phyloP scores from a whole-genome alignment of 2,888 invertebrate genomes.

The Apotomis capreana region DNA sequence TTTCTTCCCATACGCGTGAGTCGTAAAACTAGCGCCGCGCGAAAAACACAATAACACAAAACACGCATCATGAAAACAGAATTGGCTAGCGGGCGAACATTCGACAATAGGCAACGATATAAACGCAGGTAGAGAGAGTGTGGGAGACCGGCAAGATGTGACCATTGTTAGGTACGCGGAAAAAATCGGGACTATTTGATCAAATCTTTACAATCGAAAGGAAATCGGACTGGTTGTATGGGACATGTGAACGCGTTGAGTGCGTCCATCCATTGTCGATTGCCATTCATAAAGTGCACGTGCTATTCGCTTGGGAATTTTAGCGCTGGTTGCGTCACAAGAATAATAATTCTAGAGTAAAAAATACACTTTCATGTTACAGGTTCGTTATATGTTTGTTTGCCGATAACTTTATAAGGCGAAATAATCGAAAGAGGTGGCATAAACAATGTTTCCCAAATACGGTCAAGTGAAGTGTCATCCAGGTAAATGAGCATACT shows the following conservation, averaged over 20 bases:
- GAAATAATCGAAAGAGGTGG: no score
- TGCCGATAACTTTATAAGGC: neutral
- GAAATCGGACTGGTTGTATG: constrained; percentile 30
- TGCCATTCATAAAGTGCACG: constrained; percentile 48
- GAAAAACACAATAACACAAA: constrained; percentile 34
- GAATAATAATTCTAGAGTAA: constrained; percentile 18
- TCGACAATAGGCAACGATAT: constrained; percentile 5
- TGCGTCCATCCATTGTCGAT: constrained; percentile 31
- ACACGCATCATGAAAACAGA: constrained; percentile 12
- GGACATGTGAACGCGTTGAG: constrained; percentile 34
- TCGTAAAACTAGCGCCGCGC: constrained; percentile 31
- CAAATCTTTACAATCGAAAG: constrained; percentile 40
- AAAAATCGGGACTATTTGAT: constrained; percentile 49
- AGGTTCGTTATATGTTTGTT: constrained; percentile 1
- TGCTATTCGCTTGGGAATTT: constrained; percentile 50
- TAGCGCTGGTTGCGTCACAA: constrained; percentile 34
- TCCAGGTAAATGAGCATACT: neutral
- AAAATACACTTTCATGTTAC: constrained; percentile 5
- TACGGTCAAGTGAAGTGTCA: no score
- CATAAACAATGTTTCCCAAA: no score
- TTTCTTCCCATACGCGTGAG: constrained; percentile 30
- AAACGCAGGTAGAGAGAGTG: constrained; percentile 62
- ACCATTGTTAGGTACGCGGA: constrained; percentile 36
- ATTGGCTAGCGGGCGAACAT: neutral
- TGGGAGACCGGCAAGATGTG: constrained; percentile 56